These are phyloP conservation scores for Dynastes tityus DNA, from an alignment of 2,888 invertebrate genomes.

Conservation along the genomic window DNA sequence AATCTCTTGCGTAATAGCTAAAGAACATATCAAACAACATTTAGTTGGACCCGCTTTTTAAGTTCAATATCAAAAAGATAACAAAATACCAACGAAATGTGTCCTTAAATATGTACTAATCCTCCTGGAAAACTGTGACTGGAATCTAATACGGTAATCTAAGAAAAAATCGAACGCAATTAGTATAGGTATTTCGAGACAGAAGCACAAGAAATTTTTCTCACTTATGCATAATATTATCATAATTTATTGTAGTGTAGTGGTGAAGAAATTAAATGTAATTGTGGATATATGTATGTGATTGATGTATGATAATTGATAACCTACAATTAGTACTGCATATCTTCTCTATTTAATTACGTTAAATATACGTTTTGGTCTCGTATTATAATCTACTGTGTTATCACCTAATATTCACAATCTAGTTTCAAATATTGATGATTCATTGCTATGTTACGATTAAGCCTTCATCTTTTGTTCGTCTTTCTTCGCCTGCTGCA, in stretches of 20 bases:
- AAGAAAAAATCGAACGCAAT: constrained; percentile 8
- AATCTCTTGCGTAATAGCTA: constrained; percentile 19
- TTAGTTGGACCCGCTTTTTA: constrained; percentile 53
- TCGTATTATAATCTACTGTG: constrained; percentile 48
- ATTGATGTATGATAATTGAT: constrained; percentile 41
- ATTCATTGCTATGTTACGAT: constrained; percentile 37
- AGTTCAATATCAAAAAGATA: constrained; percentile 52
- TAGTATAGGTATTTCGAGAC: constrained; percentile 9
- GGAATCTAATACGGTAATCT: constrained; percentile 4
- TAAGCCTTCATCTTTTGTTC: constrained; percentile 9
- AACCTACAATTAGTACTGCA: constrained; percentile 7
- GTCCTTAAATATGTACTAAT: constrained; percentile 24
- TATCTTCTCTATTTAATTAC: constrained; percentile 34
- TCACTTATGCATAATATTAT: constrained; percentile 8
- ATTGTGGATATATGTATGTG: constrained; percentile 22
- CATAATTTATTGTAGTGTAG: constrained; percentile 17
- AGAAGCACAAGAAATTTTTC: constrained; percentile 14
- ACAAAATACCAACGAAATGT: constrained; percentile 23
- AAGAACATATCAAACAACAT: constrained; percentile 49
- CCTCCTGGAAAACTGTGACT: constrained; percentile 19
- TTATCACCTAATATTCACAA: constrained; percentile 51
- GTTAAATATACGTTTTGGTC: constrained; percentile 50
- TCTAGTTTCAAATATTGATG: constrained; percentile 49
- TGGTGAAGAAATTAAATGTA: constrained; percentile 39
- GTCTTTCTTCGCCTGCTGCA: background rate